phyloP scores from a whole-genome alignment of 2,113 vertebrate genomes.

The Cettia cetti region DNA sequence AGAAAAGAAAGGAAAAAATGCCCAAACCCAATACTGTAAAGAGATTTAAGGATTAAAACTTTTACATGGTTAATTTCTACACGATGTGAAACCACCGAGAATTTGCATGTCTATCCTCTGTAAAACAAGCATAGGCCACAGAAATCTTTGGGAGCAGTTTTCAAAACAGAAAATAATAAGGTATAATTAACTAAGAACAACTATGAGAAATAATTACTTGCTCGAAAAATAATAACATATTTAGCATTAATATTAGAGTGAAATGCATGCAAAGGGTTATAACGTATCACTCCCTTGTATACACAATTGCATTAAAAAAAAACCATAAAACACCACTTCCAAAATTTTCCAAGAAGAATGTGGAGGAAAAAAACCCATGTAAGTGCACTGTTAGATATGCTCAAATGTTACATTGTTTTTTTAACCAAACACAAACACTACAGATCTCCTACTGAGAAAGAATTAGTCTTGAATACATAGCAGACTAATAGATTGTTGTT shows the following conservation, averaged over 20 bases:
- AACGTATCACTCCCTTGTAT: neutral
- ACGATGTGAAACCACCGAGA: neutral
- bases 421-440: conserved; percentile 2
- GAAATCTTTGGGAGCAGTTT: neutral
- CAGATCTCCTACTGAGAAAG: conserved; percentile 20
- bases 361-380: neutral
- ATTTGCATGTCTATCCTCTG: neutral
- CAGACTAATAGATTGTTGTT: conserved; percentile 43
- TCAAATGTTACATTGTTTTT: conserved; percentile 19
- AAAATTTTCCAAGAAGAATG: neutral
- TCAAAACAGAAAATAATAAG: neutral
- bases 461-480: conserved; percentile 31
- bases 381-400: neutral
- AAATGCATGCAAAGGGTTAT: neutral
- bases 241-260: neutral
- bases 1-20: neutral
- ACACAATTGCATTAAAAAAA: neutral
- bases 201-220: neutral
- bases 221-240: neutral
- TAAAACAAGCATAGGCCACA: neutral
- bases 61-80: conserved; percentile 21
- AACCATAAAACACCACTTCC: neutral
- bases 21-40: neutral
- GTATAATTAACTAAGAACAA: neutral
- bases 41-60: conserved; percentile 17